Evolutionary conservation across 2,888 invertebrate species (phyloP).

Genomic region (Parelbella ahira): DNA sequence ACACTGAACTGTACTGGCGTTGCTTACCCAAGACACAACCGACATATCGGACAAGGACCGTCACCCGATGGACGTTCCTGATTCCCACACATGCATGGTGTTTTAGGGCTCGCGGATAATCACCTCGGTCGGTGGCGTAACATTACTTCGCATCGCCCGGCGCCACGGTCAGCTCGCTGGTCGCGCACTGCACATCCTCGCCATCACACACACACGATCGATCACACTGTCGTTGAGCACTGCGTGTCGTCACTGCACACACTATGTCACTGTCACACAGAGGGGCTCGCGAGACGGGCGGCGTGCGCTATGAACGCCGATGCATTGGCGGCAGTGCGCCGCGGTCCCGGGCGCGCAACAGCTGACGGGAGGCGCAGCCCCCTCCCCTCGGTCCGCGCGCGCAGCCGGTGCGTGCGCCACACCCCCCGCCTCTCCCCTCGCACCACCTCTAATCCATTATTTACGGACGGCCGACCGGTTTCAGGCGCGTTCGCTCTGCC

Average conservation of each 20-base stretch:
- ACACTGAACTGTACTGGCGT: conserved; percentile 32
- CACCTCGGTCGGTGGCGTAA: conserved; percentile 79
- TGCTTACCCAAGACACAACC: conserved; percentile 56
- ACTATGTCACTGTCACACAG: conserved; percentile 52
- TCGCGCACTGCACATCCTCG: conserved; percentile 61
- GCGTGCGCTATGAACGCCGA: conserved; percentile 69
- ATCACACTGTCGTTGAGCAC: conserved; percentile 37
- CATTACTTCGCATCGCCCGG: conserved; percentile 72
- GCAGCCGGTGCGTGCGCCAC: conserved; percentile 68
- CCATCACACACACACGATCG: conserved; percentile 56
- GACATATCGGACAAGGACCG: conserved; percentile 40
- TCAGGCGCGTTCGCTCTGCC: conserved; percentile 73
- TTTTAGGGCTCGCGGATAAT: conserved; percentile 70
- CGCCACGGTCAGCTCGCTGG: conserved; percentile 68
- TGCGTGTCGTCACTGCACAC: conserved; percentile 45
- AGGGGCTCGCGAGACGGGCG: conserved; percentile 48
- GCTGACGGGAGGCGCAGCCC: conserved; percentile 77
- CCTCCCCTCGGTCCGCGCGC: conserved; percentile 49
- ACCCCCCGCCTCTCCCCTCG: conserved; percentile 59
- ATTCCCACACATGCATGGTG: conserved; percentile 53
- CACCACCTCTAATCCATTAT: conserved; percentile 78
- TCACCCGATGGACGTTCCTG: conserved; percentile 43
- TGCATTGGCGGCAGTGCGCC: conserved; percentile 70
- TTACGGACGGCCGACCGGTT: conserved; percentile 79
- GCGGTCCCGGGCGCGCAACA: conserved; percentile 77